Evolutionary conservation across 2,797 vertebrate genomes (phyloP), one percentile per base, ranked within the genome.

Genomic region (Myiotriccus ornatus): DNA sequence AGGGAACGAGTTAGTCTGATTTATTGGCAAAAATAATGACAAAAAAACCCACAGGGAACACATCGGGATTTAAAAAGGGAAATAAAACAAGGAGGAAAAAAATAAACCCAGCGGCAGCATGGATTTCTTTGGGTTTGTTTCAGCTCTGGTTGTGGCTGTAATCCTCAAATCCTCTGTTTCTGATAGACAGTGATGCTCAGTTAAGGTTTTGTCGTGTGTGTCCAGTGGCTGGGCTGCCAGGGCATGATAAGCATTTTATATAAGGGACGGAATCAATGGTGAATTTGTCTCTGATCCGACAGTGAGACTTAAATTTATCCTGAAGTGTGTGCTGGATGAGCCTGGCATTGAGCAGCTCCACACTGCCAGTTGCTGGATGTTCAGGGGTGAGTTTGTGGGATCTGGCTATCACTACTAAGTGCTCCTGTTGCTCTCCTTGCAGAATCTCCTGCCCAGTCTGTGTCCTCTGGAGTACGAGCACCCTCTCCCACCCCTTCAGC

Each of bases 401-500:
- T 28, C 12, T 46, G 28, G 44, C 49, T 80, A 68, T 64, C 32
- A 1, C 49, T 55, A 18, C 57, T 27, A 2, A 93, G 39, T 4
- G 7, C 10, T 73, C 6, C 44, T 3, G 0, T 77, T 65, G 47
- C 35, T 87, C 79, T 80, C 91, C 62, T 47, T 92, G 57, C 94
- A 98, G 98, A 98, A 91, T 98, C 98, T 95, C 93, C 98, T 84
- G 95, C 97, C 90, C 98, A 98, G 91, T 97, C 98, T 1, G 98
- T 97, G 64, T 97, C 98, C 77, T 97, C 98, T 69, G 98, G 98
- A 97, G 98, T 98, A 47, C 96, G 98, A 97, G 97, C 98, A 50
- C 97, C 98, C 46, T 98, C 98, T 94, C 98, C 98, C 86, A 96
- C 98, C 88, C 97, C 98, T 83, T 98, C 98, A 85, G 96, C 98